phyloP scores from a whole-genome alignment of 2,797 vertebrate species.

The Poecilia wingei region DNA sequence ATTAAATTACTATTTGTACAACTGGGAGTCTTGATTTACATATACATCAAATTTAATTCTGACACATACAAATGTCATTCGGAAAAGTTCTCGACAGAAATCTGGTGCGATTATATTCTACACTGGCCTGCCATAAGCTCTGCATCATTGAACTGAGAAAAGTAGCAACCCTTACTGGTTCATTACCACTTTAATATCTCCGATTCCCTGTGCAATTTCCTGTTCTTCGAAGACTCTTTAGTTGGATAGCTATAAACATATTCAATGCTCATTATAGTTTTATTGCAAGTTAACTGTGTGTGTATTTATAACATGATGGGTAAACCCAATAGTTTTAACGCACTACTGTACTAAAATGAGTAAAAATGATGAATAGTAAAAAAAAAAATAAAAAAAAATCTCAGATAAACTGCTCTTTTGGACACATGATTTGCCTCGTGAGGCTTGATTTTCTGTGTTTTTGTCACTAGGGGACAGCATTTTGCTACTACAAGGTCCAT shows the following conservation, averaged over 20 bases:
- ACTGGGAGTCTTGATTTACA: neutral
- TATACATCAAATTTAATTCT: neutral
- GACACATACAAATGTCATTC: neutral
- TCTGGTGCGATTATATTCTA: neutral
- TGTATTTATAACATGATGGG: neutral
- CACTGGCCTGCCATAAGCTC: neutral
- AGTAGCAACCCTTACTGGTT: neutral
- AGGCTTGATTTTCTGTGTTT: neutral
- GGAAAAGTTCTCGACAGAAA: neutral
- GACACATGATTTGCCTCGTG: slow-evolving; percentile 39
- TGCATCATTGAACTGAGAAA: neutral
- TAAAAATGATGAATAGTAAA: no score
- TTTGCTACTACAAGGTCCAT: neutral
- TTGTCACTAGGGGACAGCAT: slow-evolving; percentile 57
- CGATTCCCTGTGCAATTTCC: neutral
- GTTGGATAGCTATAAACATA: neutral
- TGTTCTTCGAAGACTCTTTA: neutral
- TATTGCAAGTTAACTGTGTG: neutral
- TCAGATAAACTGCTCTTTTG: slow-evolving; percentile 3
- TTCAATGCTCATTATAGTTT: neutral
- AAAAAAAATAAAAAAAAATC: neutral
- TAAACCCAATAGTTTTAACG: neutral
- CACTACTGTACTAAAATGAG: neutral
- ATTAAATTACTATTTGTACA: neutral
- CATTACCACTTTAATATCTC: neutral